Conservation (phyloP, 2,888 invertebrate genomes). For the Apoda limacodes region DNA sequence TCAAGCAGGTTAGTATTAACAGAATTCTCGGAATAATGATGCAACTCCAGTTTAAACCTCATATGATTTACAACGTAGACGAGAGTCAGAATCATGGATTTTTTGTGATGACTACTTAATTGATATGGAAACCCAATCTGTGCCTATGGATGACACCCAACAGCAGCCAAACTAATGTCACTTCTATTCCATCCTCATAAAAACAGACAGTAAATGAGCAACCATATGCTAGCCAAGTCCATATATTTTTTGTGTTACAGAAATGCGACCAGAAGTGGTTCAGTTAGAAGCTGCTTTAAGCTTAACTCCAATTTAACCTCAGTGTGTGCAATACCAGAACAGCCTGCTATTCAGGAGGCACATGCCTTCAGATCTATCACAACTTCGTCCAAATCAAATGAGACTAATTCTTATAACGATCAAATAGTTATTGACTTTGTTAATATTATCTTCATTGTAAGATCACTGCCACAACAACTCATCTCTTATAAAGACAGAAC, state of each 20-base stretch:
- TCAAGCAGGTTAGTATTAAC: conserved; percentile 13
- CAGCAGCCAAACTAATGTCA: conserved; percentile 3
- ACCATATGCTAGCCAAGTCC: conserved; percentile 6
- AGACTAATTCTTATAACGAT: too few species aligned
- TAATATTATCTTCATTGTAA: conserved; percentile 3
- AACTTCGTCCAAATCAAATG: too few species aligned
- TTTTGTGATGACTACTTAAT: conserved; percentile 7
- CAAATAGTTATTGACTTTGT: conserved; percentile 5
- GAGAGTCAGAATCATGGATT: too few species aligned
- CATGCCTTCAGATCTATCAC: too few species aligned
- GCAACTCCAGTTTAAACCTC: too few species aligned
- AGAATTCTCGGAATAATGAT: conserved; percentile 18
- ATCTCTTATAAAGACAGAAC: conserved; percentile 1
- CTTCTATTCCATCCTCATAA: conserved; percentile 2
- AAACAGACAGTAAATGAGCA: too few species aligned
- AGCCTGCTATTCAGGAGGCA: too few species aligned
- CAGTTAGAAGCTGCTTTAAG: conserved; percentile 2
- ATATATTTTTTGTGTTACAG: conserved; percentile 3
- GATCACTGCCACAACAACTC: too few species aligned
- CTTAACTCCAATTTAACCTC: background rate
- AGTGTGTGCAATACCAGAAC: too few species aligned
- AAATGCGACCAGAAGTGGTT: conserved; percentile 1
- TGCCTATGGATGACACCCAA: too few species aligned
- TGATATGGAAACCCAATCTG: conserved; percentile 2
- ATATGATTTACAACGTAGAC: too few species aligned